A percentile compares a stretch with the other conserved stretches of the same genome.
phyloP scores from a whole-genome alignment of 1,140 invertebrate genomes.

The Bombus cullumanus region DNA sequence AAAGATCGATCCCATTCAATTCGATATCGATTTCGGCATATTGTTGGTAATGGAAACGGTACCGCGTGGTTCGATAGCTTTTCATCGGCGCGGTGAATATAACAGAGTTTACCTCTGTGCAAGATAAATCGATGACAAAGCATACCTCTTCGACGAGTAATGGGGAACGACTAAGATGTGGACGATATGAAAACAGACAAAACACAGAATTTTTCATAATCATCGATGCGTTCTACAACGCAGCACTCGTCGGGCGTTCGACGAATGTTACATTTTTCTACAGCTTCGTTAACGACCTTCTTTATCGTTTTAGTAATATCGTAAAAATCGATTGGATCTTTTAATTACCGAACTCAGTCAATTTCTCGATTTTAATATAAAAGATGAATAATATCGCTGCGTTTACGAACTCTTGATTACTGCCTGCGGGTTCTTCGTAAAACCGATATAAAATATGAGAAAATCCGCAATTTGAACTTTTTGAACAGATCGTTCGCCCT shows the following conservation, averaged over 20 bases:
- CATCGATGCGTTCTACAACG: background rate
- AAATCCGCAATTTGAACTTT: background rate
- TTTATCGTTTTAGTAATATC: background rate
- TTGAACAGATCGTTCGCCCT: too few species aligned
- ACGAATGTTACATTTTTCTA: background rate
- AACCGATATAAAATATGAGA: background rate
- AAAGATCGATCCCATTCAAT: background rate
- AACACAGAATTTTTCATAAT: background rate
- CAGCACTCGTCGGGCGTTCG: too few species aligned
- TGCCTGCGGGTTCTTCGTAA: background rate
- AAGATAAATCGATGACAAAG: background rate
- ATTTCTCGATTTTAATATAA: background rate
- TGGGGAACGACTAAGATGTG: background rate
- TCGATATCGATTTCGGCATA: background rate
- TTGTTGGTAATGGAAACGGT: background rate
- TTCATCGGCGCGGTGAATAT: background rate
- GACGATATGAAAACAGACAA: background rate
- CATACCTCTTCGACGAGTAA: background rate
- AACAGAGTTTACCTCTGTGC: background rate
- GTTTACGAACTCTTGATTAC: background rate
- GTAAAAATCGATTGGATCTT: background rate
- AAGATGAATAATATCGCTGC: too few species aligned
- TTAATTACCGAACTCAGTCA: background rate
- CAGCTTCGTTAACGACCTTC: too few species aligned
- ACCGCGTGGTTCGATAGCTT: background rate